Base-by-base conservation (phyloP, 2,888 invertebrate species). In the Camptogramma bilineatum region DNA sequence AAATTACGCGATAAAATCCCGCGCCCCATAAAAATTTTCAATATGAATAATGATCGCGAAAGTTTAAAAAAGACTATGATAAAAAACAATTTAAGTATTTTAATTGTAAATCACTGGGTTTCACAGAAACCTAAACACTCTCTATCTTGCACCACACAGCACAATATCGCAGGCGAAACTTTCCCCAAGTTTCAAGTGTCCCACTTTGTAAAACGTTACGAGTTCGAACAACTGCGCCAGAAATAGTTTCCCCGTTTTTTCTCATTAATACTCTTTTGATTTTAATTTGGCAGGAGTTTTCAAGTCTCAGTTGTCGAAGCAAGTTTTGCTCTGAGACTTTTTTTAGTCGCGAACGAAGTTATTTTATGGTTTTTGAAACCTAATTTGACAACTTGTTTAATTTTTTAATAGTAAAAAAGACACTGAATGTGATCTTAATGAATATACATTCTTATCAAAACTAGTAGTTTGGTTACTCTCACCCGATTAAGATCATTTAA, bases 191-290 rank as follows among this genome's bases (percentile, higher is more conserved):
- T 72, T 72, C 61, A 52, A 70, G 63, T 72, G 73, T 68, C 69
- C 68, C 70, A 73, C 71, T 75, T 75, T 71, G 72, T 70, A 65
- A 70, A 71, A 73, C 67, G 68, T 71, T 66, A 70, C 65, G 53
- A 52, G 64, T 61, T 61, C 48, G 46, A 46, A 55, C 56, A 61
- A 57, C 52, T 65, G 46, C 34, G 42, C 56, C 48, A 24, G 61
- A 50, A 57, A 57, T 57, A 59, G 58, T 59, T 65, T 21, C 19
- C 4, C 13, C 24, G 16, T 58, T 59, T 68, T 64, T 67, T 62
- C 55, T 65, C 56, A 51, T 64, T 62, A 62, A 44, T 42, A 60
- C 64, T 59, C 53, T 65, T 65, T 58, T 46, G 46, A 60, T 62
- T 62, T 65, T 65, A 62, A 58, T 62, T 57, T 19, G 50, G 50